A percentile compares a stretch with the other conserved stretches of the same genome.
Evolutionary conservation across 2,797 vertebrate species (phyloP).

Genomic region (Mergus octosetaceus): DNA sequence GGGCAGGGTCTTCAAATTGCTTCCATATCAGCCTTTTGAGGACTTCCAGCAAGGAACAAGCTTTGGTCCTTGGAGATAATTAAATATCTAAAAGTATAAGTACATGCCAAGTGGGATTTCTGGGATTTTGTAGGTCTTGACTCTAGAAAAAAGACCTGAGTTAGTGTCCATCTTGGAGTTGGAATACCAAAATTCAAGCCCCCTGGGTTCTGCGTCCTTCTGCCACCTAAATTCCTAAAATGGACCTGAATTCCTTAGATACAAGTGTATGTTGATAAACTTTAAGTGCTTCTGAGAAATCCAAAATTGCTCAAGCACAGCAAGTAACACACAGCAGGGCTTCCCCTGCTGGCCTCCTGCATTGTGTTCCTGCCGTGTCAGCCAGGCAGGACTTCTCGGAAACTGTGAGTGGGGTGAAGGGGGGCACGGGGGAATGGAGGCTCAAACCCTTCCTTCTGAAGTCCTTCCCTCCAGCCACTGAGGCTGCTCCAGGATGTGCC

Average conservation of each 20-base stretch:
- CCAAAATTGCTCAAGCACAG: constrained; percentile 37
- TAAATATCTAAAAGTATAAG: not conserved
- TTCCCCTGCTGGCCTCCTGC: constrained; percentile 11
- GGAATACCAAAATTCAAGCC: not conserved
- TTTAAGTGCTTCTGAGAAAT: constrained; percentile 7
- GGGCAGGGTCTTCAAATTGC: fast-evolving
- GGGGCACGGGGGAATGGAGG: not conserved
- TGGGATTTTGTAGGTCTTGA: not conserved
- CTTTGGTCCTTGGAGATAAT: not conserved
- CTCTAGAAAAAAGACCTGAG: not conserved
- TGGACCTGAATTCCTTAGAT: not conserved
- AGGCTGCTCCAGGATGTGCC: not conserved
- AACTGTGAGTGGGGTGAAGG: not conserved
- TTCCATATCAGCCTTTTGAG: not conserved
- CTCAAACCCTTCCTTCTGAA: not conserved
- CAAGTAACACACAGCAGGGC: not conserved
- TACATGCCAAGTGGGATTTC: not conserved
- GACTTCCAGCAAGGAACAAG: not conserved
- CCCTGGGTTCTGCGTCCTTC: not conserved
- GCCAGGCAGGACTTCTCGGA: not conserved
- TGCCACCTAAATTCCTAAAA: not conserved
- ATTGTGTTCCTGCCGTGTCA: fast-evolving
- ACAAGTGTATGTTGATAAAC: not conserved
- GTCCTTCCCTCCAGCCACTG: not conserved
- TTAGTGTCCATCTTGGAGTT: not conserved